phyloP scores from a whole-genome alignment of 2,113 vertebrate genomes.

The Hippocampus zosterae region DNA sequence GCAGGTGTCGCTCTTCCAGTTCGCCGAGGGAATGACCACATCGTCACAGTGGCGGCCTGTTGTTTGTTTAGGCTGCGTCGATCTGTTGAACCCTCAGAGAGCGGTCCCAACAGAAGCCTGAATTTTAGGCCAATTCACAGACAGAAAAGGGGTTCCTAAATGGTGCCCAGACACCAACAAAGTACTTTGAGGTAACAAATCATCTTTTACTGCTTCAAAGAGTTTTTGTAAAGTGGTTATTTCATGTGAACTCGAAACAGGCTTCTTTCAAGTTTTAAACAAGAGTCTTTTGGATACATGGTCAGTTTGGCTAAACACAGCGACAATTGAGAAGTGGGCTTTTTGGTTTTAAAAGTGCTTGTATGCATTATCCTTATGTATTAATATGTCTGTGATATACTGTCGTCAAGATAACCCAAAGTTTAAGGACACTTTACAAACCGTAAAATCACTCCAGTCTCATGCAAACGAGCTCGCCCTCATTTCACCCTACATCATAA shows the following conservation, averaged over 20 bases:
- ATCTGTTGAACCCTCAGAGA: conserved; percentile 45
- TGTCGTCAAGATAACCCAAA: too few species aligned
- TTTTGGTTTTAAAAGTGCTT: not conserved
- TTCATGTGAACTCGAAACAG: conserved; percentile 28
- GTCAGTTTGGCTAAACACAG: not conserved
- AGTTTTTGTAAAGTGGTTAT: conserved; percentile 28
- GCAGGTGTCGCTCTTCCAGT: conserved; percentile 46
- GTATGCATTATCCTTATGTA: too few species aligned
- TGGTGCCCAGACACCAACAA: conserved; percentile 21
- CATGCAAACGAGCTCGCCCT: too few species aligned
- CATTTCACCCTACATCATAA: too few species aligned
- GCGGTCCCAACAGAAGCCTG: conserved; percentile 7
- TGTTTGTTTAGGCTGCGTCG: conserved; percentile 54
- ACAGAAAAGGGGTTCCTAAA: conserved; percentile 47
- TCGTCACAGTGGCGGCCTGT: conserved; percentile 17
- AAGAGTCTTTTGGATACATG: not conserved
- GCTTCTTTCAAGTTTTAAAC: conserved; percentile 19
- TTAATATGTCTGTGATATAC: too few species aligned
- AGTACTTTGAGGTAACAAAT: conserved; percentile 53
- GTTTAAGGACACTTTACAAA: too few species aligned
- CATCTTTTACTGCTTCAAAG: conserved; percentile 58
- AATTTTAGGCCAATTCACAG: conserved; percentile 27
- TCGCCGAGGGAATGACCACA: conserved; percentile 40
- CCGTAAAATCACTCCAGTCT: too few species aligned
- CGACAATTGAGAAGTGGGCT: not conserved